phyloP scores from a whole-genome alignment of 2,113 vertebrate species.

The Tricholaema leucomelas region DNA sequence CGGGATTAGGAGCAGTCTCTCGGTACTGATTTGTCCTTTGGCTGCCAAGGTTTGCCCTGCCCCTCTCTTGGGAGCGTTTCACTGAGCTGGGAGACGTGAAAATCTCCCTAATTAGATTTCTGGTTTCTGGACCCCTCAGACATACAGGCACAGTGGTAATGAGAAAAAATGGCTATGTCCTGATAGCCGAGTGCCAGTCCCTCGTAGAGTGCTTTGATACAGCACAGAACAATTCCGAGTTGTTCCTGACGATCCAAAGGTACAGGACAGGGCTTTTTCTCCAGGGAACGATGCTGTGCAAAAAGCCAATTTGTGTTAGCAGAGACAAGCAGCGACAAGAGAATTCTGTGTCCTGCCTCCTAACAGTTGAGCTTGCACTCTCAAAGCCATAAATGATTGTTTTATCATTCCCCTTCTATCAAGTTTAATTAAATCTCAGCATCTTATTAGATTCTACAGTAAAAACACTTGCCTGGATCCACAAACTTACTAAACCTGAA shows the following conservation, averaged over 20 bases:
- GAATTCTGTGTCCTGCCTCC: not conserved
- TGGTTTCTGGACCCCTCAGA: not conserved
- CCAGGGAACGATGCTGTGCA: not conserved
- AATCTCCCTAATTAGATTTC: conserved; percentile 34
- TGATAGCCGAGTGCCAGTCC: not conserved
- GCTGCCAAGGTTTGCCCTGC: not conserved
- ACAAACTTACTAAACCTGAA: not conserved
- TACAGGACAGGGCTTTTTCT: not conserved
- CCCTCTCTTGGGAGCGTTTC: not conserved
- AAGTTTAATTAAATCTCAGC: not conserved
- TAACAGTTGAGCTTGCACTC: not conserved
- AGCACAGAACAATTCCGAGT: not conserved
- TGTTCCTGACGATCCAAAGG: not conserved
- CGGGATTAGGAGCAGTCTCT: not conserved
- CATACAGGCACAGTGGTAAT: not conserved
- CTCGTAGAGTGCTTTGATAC: not conserved
- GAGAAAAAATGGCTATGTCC: not conserved
- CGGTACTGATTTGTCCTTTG: not conserved
- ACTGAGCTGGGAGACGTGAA: not conserved
- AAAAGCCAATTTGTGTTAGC: not conserved
- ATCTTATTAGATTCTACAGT: not conserved
- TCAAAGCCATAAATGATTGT: not conserved
- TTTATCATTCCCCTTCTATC: not conserved
- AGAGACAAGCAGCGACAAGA: not conserved
- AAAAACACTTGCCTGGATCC: not conserved